These are phyloP conservation scores for Brachyhypopomus occidentalis DNA, from an alignment of 2,113 vertebrate genomes.

Conservation along the genomic window DNA sequence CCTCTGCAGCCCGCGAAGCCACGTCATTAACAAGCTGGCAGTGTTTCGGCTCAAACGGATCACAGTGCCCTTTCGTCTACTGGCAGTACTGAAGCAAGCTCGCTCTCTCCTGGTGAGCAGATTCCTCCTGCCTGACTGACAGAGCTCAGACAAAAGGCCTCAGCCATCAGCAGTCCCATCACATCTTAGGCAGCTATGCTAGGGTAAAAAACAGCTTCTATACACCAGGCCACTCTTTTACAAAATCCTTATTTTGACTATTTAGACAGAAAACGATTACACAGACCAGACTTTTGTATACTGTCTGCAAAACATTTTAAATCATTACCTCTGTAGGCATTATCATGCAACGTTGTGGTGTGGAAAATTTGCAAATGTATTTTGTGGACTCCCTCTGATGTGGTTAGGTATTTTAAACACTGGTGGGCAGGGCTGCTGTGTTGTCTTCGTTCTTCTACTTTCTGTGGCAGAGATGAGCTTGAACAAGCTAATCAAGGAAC, in stretches of 20 bases:
- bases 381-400: not conserved
- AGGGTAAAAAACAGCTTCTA: conserved; percentile 17
- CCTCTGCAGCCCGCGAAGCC: conserved; percentile 42
- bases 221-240: not conserved
- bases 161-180: conserved; percentile 30
- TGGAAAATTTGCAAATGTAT: not conserved
- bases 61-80: conserved; percentile 16
- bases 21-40: conserved; percentile 47
- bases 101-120: conserved; percentile 22
- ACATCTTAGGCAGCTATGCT: conserved; percentile 31
- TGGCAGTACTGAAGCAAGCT: conserved; percentile 2
- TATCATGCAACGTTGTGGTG: not conserved
- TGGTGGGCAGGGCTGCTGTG: not conserved
- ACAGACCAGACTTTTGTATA: not conserved
- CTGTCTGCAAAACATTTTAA: not conserved
- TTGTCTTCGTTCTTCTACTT: not conserved
- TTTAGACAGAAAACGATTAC: not conserved
- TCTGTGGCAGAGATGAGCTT: not conserved
- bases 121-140: conserved; percentile 42
- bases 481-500: not conserved
- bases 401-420: conserved; percentile 2
- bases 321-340: not conserved
- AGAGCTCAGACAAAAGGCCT: conserved; percentile 18
- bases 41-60: conserved; percentile 41
- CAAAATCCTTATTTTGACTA: not conserved